Evolutionary conservation across 2,797 vertebrate genomes (phyloP).

Genomic region (Sternotherus odoratus): DNA sequence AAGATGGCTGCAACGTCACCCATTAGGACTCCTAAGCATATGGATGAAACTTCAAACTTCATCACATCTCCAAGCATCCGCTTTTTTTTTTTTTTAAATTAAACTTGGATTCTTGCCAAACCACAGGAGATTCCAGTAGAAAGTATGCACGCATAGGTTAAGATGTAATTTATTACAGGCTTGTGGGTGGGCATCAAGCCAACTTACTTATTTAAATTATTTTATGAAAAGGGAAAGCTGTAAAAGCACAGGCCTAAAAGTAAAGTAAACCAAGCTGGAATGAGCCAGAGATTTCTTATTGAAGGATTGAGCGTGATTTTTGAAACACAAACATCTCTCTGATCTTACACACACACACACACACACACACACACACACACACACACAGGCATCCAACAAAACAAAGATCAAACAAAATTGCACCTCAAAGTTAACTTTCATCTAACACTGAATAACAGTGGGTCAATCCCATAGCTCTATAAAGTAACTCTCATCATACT

Average conservation of each 20-base stretch:
- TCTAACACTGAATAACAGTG: not conserved
- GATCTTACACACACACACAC: not conserved
- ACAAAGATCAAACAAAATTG: not conserved
- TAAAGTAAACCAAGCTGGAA: not conserved
- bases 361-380: not conserved
- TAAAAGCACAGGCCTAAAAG: not conserved
- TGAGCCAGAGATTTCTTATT: not conserved
- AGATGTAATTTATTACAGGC: not conserved
- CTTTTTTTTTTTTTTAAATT: not conserved
- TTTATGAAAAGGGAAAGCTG: not conserved
- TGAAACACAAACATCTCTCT: not conserved
- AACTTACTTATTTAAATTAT: not conserved
- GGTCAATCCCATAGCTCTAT: not conserved
- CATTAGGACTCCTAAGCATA: not conserved
- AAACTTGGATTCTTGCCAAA: not conserved
- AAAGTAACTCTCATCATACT: not conserved
- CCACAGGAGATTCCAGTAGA: not conserved
- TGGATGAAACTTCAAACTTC: not conserved
- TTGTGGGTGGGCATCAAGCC: not conserved
- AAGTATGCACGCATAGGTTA: not conserved
- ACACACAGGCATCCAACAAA: not conserved
- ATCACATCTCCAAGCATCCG: not conserved
- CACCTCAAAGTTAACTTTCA: not conserved
- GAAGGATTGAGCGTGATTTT: not conserved
- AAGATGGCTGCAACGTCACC: constrained; percentile 3